Conservation (phyloP, 2,113 vertebrate species). For the Coreoperca whiteheadi region DNA sequence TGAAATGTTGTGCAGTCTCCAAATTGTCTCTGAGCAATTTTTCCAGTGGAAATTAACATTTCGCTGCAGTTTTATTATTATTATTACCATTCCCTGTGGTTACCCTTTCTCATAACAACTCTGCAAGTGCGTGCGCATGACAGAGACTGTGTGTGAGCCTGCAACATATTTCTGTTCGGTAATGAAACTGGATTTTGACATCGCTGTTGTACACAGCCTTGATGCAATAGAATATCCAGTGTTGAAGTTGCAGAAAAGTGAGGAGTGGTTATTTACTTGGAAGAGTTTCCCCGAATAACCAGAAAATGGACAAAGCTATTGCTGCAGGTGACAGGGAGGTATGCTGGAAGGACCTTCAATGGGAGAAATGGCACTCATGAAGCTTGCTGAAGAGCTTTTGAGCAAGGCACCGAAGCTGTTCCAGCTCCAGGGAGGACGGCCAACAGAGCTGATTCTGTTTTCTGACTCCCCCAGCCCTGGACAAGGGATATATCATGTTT, state of each 20-base stretch:
- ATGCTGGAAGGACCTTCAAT: not conserved
- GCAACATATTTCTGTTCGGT: not conserved
- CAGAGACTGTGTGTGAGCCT: not conserved
- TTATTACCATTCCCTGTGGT: conserved; percentile 15
- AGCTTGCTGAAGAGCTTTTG: not conserved
- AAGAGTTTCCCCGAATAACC: not conserved
- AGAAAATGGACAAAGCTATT: not conserved
- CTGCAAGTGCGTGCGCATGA: not conserved
- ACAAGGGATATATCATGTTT: not conserved
- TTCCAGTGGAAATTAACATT: conserved; percentile 28
- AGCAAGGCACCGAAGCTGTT: not conserved
- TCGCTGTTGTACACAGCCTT: conserved; percentile 9
- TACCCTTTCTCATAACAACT: not conserved
- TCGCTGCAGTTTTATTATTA: conserved; percentile 43
- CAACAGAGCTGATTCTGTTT: not conserved
- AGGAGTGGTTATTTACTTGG: not conserved
- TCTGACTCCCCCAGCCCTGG: not conserved
- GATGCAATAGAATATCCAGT: not conserved
- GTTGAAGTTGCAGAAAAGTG: not conserved
- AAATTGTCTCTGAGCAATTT: conserved; percentile 20
- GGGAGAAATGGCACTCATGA: not conserved
- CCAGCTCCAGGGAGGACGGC: not conserved
- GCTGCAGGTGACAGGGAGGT: not conserved
- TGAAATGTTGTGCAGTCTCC: not conserved
- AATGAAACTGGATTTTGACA: conserved; percentile 35